Conservation (phyloP, 2,888 invertebrate species). For the Meteorus colon region DNA sequence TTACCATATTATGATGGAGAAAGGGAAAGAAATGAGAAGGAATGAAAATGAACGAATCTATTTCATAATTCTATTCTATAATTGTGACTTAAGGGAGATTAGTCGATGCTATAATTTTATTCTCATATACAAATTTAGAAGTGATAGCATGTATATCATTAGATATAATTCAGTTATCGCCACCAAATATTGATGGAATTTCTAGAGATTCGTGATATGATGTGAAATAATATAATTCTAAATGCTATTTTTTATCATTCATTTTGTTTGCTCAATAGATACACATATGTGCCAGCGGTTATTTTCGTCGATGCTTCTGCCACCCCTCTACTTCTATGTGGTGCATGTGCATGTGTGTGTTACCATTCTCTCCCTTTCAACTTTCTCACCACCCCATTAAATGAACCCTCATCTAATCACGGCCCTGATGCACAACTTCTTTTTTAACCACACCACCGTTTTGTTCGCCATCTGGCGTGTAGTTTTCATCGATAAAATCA, state of each 20-base stretch:
- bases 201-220: background rate
- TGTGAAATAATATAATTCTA: background rate
- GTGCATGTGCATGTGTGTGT: background rate
- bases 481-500: constrained; percentile 66
- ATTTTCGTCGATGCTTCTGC: background rate
- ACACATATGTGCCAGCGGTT: background rate
- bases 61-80: background rate
- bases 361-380: constrained; percentile 14
- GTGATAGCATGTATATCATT: no score
- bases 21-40: background rate
- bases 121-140: no score
- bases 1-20: background rate
- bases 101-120: no score
- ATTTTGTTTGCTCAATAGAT: background rate
- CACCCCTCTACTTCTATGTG: background rate
- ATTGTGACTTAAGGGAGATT: no score
- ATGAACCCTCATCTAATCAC: constrained; percentile 50
- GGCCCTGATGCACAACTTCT: constrained; percentile 62
- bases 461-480: constrained; percentile 68
- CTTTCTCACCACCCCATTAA: constrained; percentile 47
- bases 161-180: no score
- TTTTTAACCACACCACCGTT: constrained; percentile 59
- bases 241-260: background rate
- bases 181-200: background rate
- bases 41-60: background rate